Percentiles rank a stretch among this genome's conserved stretches.
Conservation (phyloP, 1,140 invertebrate species). For the Ladona fulva region DNA sequence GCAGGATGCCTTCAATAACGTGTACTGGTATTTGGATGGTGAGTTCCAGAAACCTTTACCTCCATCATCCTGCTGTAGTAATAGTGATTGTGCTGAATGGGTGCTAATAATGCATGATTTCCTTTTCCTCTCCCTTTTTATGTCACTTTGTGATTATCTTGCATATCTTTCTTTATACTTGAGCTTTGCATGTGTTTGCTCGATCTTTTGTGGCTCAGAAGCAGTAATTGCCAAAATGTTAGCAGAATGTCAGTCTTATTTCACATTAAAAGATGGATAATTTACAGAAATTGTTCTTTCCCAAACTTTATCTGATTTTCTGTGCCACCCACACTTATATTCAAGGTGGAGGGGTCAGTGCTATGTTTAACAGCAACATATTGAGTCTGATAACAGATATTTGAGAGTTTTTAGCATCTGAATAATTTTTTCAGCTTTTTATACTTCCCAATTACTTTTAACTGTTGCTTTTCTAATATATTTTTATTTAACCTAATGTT, state of each 20-base stretch:
- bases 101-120: neutral
- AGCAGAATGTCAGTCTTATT: too few relatives aligned
- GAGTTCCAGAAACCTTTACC: slow-evolving; percentile 21
- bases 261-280: too few relatives aligned
- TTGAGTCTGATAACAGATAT: too few relatives aligned
- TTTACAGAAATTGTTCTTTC: too few relatives aligned
- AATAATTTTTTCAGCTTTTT: neutral
- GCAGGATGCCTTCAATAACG: slow-evolving; percentile 31
- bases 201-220: neutral
- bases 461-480: slow-evolving; percentile 14
- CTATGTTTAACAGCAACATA: too few relatives aligned
- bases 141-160: neutral
- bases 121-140: neutral
- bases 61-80: neutral
- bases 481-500: slow-evolving; percentile 10
- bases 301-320: neutral
- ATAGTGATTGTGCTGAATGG: slow-evolving; percentile 1
- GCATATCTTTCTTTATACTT: neutral
- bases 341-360: neutral
- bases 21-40: slow-evolving; percentile 33
- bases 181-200: neutral
- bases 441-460: neutral
- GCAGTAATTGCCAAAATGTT: too few relatives aligned
- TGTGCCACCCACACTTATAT: neutral
- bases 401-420: neutral